These are phyloP conservation scores for Galerucella calmariensis DNA, from an alignment of 2,888 invertebrate genomes.

Conservation along the genomic window DNA sequence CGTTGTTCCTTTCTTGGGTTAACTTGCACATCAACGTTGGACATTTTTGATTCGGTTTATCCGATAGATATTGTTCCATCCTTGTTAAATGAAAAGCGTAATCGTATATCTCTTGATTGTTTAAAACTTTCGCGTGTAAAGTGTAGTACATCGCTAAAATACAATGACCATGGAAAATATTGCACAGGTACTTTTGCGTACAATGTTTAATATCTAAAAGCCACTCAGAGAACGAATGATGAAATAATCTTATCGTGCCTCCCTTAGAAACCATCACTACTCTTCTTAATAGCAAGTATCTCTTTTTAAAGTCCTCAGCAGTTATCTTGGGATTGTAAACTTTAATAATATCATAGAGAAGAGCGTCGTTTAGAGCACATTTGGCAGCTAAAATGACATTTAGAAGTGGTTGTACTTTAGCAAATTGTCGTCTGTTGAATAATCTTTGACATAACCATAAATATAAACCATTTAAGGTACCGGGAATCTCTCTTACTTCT, in stretches of 20 bases:
- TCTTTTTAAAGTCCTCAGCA: constrained; percentile 82
- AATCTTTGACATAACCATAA: constrained; percentile 94
- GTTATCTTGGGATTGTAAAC: constrained; percentile 83
- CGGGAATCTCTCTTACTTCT: constrained; percentile 93
- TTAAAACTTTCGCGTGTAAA: constrained; percentile 74
- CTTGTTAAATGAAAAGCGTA: constrained; percentile 77
- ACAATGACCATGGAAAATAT: constrained; percentile 87
- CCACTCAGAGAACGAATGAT: constrained; percentile 96
- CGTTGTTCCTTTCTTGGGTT: constrained; percentile 55
- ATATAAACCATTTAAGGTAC: constrained; percentile 94
- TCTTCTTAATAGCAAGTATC: constrained; percentile 78
- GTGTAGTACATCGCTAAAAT: constrained; percentile 88
- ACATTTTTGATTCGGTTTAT: constrained; percentile 64
- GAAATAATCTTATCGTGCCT: constrained; percentile 81
- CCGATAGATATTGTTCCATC: constrained; percentile 72
- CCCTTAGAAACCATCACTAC: constrained; percentile 70
- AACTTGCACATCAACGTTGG: constrained; percentile 59
- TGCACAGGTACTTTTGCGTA: constrained; percentile 92
- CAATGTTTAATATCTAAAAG: constrained; percentile 97
- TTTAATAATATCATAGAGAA: constrained; percentile 84
- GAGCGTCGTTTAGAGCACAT: constrained; percentile 83
- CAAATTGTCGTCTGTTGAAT: constrained; percentile 89
- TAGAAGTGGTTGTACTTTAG: constrained; percentile 85
- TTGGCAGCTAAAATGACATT: constrained; percentile 90
- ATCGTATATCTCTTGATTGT: constrained; percentile 80